Evolutionary conservation across 2,113 vertebrate genomes (phyloP).

Genomic region (Leucosticte australis): DNA sequence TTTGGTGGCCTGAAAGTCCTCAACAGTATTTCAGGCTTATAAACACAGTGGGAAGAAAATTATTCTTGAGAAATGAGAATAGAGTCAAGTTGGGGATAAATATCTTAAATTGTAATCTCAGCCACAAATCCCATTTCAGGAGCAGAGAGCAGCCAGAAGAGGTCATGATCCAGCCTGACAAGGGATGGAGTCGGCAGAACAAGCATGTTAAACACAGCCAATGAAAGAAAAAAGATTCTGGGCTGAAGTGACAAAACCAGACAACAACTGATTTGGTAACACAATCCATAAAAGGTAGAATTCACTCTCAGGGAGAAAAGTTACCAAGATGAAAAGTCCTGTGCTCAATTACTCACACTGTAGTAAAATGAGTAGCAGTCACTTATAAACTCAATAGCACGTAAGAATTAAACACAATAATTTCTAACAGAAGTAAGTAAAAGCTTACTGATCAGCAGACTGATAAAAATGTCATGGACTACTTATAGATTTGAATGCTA

Average conservation of each 20-base stretch:
- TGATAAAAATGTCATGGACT: background rate
- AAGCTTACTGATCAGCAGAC: background rate
- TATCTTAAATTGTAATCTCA: slow-evolving; percentile 16
- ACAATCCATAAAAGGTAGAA: background rate
- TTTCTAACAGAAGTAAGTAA: background rate
- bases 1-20: slow-evolving; percentile 36
- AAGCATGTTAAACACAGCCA: background rate
- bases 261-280: background rate
- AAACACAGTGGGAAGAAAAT: slow-evolving; percentile 10
- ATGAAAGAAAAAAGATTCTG: background rate
- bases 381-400: background rate
- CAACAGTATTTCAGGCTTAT: slow-evolving; percentile 26
- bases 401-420: background rate
- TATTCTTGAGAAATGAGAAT: slow-evolving; percentile 2
- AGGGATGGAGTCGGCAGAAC: slow-evolving; percentile 4
- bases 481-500: background rate
- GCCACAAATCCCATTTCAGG: slow-evolving; percentile 22
- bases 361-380: background rate
- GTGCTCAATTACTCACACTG: background rate
- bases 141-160: background rate
- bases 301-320: background rate
- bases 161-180: background rate
- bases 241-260: background rate
- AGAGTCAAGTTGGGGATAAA: slow-evolving; percentile 6
- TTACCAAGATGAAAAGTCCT: background rate